phyloP scores from a whole-genome alignment of 2,888 invertebrate genomes.

The Maniola hyperantus region DNA sequence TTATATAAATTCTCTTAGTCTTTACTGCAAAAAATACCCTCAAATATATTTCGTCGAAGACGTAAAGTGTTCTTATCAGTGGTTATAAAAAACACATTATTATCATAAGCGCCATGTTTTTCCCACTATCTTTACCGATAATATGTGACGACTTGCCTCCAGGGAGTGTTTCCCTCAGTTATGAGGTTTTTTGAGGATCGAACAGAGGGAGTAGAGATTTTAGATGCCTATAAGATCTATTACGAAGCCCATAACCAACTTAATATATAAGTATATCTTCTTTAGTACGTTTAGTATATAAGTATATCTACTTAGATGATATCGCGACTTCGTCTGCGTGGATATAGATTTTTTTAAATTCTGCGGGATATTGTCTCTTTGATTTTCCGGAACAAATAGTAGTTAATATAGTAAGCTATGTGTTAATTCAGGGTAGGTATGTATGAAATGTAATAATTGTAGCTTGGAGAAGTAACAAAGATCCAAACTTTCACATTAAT shows the following conservation, averaged over 20 bases:
- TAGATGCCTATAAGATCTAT: neutral
- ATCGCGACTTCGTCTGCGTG: neutral
- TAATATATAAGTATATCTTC: neutral
- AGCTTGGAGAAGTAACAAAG: no score
- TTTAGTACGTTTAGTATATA: neutral
- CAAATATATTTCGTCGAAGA: constrained; percentile 22
- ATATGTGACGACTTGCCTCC: constrained; percentile 30
- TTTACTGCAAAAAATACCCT: neutral
- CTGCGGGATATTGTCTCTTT: no score
- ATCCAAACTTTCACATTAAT: no score
- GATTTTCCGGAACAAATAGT: no score
- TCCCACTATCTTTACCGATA: constrained; percentile 36
- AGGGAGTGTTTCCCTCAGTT: constrained; percentile 31
- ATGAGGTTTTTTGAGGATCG: constrained; percentile 18
- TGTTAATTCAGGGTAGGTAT: no score
- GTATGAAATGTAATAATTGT: no score
- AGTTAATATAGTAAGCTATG: no score
- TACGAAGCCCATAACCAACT: neutral
- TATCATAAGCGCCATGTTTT: constrained; percentile 56
- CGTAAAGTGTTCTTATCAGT: constrained; percentile 42
- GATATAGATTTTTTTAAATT: neutral
- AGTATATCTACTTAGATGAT: neutral
- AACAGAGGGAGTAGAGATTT: constrained; percentile 13
- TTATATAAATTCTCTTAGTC: no score
- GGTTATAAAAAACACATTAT: constrained; percentile 48